Evolutionary conservation across 2,113 vertebrate genomes (phyloP), one percentile per base, ranked within the genome.

Genomic region (Peromyscus maniculatus): DNA sequence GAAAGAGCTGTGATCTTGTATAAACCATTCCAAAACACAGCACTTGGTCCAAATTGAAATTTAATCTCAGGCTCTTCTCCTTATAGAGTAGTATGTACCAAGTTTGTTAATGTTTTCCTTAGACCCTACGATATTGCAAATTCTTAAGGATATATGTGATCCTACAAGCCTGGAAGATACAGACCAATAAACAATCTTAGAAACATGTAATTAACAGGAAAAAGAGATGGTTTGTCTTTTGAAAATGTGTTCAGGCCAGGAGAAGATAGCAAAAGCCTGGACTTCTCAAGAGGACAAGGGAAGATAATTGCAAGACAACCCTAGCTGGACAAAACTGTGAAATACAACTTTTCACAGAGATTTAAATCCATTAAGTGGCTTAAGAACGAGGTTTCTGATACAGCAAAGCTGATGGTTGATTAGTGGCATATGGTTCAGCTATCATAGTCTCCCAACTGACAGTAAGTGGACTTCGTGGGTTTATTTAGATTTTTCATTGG

Each of bases 61-160:
- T 66, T 91, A 89, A 92, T 62, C 59, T 96, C n/a, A 82, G 52
- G 57, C 31, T 89, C 59, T 87, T 95, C 39, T 91, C 49, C 49
- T 26, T 16, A 49, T 74, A 83, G 55, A 95, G 55, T 26, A 55
- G 28, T 91, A 83, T 87, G 91, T 11, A 75, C 7, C 66, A 93
- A 82, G 92, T 91, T 93, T 94, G 21, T 24, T 89, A n/a, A 83
- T 95, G 3, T 91, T 94, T 97, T 97, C 26, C 26, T 91, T 74
- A 87, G 39, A 62, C 46, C 1, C 16, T 78, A 74, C 36, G 1
- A 84, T 67, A 89, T 24, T 96, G 43, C 31, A 94, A 59, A 67
- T 91, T 87, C 77, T 95, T 96, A 26, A 79, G 59, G 64, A 78
- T 88, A 92, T 72, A 59, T 78, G 55, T 92, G 80, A 77, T 92